Evolutionary conservation across 1,140 invertebrate species (phyloP).

Genomic region (Melitaea cinxia): DNA sequence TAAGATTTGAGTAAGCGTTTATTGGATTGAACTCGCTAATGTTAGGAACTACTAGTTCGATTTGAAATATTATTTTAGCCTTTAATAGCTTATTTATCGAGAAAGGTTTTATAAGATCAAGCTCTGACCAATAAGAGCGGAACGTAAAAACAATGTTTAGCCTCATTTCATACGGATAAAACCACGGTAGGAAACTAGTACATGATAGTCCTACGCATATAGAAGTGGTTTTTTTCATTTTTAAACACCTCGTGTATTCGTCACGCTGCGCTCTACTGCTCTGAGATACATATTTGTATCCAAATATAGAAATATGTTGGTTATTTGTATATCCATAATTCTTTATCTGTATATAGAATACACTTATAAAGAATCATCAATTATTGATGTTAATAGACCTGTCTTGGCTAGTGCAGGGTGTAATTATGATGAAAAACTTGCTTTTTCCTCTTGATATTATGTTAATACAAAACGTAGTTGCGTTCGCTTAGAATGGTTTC

Average conservation of each 20-base stretch:
- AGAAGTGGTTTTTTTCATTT: not conserved
- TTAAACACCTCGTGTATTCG: not conserved
- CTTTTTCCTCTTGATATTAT: conserved; percentile 8
- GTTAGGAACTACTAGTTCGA: too few species aligned
- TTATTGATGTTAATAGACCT: not conserved
- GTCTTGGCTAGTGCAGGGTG: not conserved
- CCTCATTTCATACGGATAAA: too few species aligned
- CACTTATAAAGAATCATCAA: conserved; percentile 1
- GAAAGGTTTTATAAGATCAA: too few species aligned
- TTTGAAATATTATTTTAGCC: too few species aligned
- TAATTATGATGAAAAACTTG: conserved; percentile 8
- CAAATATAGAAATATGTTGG: conserved; percentile 3
- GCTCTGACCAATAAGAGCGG: too few species aligned
- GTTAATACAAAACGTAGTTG: not conserved
- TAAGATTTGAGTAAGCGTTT: too few species aligned
- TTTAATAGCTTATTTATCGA: too few species aligned
- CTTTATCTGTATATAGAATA: conserved; percentile 8
- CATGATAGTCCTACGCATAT: too few species aligned
- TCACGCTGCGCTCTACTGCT: too few species aligned
- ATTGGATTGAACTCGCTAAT: too few species aligned
- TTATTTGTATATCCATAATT: not conserved
- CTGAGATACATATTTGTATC: not conserved
- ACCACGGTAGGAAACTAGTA: too few species aligned
- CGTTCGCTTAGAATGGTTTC: not conserved
- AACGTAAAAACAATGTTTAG: too few species aligned